Conservation (phyloP, 2,797 vertebrate species). For the Enteromius thamalakanensis region DNA sequence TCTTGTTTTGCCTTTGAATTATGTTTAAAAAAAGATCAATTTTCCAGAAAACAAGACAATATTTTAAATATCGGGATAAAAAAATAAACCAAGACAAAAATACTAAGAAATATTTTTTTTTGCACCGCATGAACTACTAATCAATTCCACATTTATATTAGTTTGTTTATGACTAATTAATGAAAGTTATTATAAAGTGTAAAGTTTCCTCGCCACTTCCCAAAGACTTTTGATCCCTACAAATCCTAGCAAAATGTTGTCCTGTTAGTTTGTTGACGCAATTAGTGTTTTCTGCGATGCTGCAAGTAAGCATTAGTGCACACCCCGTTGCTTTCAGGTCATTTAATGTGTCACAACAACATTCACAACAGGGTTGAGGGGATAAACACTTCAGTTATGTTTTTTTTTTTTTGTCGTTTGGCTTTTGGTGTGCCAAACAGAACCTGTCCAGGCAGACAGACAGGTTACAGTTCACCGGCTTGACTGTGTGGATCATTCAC, state of each 20-base stretch:
- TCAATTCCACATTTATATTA: background rate
- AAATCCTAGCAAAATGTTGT: slow-evolving; percentile 14
- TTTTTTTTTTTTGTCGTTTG: slow-evolving; percentile 36
- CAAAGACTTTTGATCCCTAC: background rate
- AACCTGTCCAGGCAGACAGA: slow-evolving; percentile 80
- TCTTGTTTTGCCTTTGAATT: background rate
- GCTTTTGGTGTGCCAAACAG: slow-evolving; percentile 45
- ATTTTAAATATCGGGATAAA: too few relatives aligned
- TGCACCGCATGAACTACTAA: background rate
- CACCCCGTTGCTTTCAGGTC: slow-evolving; percentile 29
- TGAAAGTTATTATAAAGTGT: background rate
- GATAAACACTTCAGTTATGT: slow-evolving; percentile 40
- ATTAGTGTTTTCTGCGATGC: background rate
- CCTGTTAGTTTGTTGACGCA: background rate
- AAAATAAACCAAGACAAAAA: too few relatives aligned
- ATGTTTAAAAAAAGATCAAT: background rate
- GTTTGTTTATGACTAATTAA: background rate
- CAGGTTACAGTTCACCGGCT: slow-evolving; percentile 69
- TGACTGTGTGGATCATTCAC: background rate
- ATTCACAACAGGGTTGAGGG: slow-evolving; percentile 46
- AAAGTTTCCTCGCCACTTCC: background rate
- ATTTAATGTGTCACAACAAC: slow-evolving; percentile 41
- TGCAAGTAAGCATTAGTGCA: slow-evolving; percentile 5
- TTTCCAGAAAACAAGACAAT: background rate
- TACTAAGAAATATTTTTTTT: background rate